phyloP scores from a whole-genome alignment of 2,113 vertebrate genomes.

The Platanista minor region DNA sequence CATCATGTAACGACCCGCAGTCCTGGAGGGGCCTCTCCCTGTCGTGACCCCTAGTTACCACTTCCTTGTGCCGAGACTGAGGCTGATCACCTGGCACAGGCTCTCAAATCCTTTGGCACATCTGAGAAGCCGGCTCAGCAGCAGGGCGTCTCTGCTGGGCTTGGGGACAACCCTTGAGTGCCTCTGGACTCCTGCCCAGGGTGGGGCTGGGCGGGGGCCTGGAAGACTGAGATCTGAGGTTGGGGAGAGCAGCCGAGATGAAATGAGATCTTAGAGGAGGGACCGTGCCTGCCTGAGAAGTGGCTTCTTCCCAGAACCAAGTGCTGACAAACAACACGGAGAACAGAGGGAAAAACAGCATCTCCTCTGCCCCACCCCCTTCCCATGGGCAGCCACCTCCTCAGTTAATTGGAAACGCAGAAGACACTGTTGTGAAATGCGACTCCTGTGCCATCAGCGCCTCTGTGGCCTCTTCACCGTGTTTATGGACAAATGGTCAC shows the following conservation, averaged over 20 bases:
- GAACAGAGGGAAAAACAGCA: neutral
- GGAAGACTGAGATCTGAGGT: neutral
- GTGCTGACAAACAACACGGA: slow-evolving; percentile 53
- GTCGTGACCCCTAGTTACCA: slow-evolving; percentile 10
- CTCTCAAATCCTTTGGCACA: neutral
- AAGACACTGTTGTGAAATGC: slow-evolving; percentile 62
- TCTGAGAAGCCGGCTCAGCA: slow-evolving; percentile 5
- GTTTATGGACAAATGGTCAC: slow-evolving; percentile 72
- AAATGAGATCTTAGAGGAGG: neutral
- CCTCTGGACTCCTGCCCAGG: slow-evolving; percentile 12
- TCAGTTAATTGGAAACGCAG: slow-evolving; percentile 47
- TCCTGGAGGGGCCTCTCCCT: slow-evolving; percentile 15
- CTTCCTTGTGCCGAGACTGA: neutral
- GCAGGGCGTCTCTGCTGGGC: neutral
- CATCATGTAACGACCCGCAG: slow-evolving; percentile 49
- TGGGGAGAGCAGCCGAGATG: neutral
- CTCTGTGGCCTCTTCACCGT: slow-evolving; percentile 22
- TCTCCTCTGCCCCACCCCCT: neutral
- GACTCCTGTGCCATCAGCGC: neutral
- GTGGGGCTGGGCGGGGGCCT: neutral
- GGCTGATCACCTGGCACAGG: slow-evolving; percentile 1
- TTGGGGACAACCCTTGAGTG: neutral
- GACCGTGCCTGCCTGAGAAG: neutral
- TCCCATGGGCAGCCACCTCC: neutral
- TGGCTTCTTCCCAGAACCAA: neutral